Conservation (phyloP, 2,113 vertebrate species). For the Pseudopodoces humilis region DNA sequence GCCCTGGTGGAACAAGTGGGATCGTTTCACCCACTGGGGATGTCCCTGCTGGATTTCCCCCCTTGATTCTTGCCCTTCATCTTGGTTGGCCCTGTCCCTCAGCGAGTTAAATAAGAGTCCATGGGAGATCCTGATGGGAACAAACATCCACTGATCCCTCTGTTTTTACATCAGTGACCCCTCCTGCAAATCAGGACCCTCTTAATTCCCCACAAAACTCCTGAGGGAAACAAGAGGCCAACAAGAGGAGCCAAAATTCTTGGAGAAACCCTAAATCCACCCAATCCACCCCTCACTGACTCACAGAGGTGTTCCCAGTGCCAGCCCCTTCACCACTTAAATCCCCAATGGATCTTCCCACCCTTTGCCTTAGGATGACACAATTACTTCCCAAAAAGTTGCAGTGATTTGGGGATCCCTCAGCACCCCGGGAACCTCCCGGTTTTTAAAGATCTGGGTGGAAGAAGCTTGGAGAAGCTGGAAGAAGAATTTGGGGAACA, state of each 20-base stretch:
- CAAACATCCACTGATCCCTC: neutral
- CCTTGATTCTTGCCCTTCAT: neutral
- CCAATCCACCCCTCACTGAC: fast-evolving
- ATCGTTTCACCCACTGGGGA: neutral
- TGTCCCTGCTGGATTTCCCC: neutral
- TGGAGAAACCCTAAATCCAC: neutral
- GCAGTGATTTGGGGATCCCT: neutral
- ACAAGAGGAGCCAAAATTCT: neutral
- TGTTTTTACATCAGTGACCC: neutral
- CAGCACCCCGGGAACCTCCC: neutral
- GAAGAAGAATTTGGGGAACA: neutral
- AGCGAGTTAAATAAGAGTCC: neutral
- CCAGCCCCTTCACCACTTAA: neutral
- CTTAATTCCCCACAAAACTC: neutral
- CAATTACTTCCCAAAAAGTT: neutral
- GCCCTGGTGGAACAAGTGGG: neutral
- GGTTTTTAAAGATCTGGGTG: neutral
- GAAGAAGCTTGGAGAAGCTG: neutral
- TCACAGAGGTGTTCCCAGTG: neutral
- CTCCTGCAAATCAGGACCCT: neutral
- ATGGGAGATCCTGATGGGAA: neutral
- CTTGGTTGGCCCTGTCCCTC: neutral
- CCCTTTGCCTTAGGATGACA: neutral
- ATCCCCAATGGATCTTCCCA: neutral
- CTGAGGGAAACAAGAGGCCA: neutral